Percentiles rank a stretch among this genome's conserved stretches.
phyloP scores from a whole-genome alignment of 2,888 invertebrate species.

The Slavum lentiscoides region DNA sequence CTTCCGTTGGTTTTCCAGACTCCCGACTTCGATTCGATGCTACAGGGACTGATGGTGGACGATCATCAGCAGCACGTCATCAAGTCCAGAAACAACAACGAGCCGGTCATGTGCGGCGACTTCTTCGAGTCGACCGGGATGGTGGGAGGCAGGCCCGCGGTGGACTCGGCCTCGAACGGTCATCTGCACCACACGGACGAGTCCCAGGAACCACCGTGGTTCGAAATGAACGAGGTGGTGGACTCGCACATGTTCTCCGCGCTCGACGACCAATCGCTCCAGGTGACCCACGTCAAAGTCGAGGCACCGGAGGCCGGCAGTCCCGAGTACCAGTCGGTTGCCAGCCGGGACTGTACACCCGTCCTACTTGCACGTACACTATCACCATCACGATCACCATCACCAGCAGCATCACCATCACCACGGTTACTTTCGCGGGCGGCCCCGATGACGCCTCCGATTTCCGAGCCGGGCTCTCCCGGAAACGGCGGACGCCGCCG shows the following conservation, averaged over 20 bases:
- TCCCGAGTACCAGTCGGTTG: conserved; percentile 46
- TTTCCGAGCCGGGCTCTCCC: conserved; percentile 79
- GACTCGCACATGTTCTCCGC: conserved; percentile 43
- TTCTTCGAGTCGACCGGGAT: conserved; percentile 32
- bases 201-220: conserved; percentile 47
- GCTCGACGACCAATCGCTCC: conserved; percentile 38
- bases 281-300: conserved; percentile 48
- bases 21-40: conserved; percentile 46
- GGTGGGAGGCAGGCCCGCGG: neutral
- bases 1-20: conserved; percentile 8
- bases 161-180: conserved; percentile 11
- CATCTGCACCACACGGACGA: conserved; percentile 42
- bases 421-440: conserved; percentile 62
- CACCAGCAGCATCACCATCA: conserved; percentile 57
- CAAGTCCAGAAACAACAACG: conserved; percentile 40
- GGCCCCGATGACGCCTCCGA: conserved; percentile 83
- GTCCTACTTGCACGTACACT: conserved; percentile 45
- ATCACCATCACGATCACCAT: conserved; percentile 52
- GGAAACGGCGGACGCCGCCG: conserved; percentile 61
- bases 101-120: conserved; percentile 49
- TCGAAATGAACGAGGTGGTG: conserved; percentile 49
- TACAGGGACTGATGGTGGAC: conserved; percentile 47
- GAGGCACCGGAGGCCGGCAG: conserved; percentile 45
- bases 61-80: conserved; percentile 35
- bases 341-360: conserved; percentile 47